phyloP scores from a whole-genome alignment of 92 coral and sea anemone species.

The Epizoanthus ramosus region DNA sequence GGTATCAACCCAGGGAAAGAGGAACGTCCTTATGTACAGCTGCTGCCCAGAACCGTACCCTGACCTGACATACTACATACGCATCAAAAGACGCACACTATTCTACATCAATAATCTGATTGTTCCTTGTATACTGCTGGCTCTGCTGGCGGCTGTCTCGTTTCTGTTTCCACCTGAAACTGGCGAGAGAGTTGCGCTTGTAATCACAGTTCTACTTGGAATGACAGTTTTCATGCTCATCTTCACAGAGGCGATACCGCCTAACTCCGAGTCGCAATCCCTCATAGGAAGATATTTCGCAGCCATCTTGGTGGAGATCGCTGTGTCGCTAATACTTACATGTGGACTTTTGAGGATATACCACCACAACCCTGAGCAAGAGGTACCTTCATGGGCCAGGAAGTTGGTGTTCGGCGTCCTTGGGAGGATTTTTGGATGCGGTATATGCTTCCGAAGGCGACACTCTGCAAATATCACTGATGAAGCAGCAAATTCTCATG shows the following conservation, averaged over 20 bases:
- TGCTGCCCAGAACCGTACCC: conserved; percentile 84
- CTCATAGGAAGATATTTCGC: conserved; percentile 94
- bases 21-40: conserved; percentile 56
- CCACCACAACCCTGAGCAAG: conserved; percentile 82
- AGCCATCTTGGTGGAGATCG: conserved; percentile 83
- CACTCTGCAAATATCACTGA: not conserved
- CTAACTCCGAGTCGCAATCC: conserved; percentile 91
- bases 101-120: conserved; percentile 89
- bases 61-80: conserved; percentile 71
- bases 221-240: conserved; percentile 96
- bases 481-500: not conserved
- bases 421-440: conserved; percentile 63
- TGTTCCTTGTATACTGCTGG: conserved; percentile 87
- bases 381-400: conserved; percentile 77
- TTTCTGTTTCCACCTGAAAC: conserved; percentile 97
- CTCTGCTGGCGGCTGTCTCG: conserved; percentile 76
- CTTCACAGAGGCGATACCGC: conserved; percentile 93
- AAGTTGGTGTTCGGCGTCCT: conserved; percentile 73
- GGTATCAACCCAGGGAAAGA: conserved; percentile 60
- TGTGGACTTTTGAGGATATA: conserved; percentile 78
- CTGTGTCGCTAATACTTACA: conserved; percentile 76
- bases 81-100: conserved; percentile 71
- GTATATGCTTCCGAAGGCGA: conserved; percentile 39
- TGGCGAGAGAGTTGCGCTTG: conserved; percentile 94
- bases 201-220: conserved; percentile 88